Percentiles rank a stretch among this genome's conserved stretches.
These are phyloP conservation scores for Hypothenemus hampei DNA, from an alignment of 1,140 invertebrate genomes.

Conservation along the genomic window DNA sequence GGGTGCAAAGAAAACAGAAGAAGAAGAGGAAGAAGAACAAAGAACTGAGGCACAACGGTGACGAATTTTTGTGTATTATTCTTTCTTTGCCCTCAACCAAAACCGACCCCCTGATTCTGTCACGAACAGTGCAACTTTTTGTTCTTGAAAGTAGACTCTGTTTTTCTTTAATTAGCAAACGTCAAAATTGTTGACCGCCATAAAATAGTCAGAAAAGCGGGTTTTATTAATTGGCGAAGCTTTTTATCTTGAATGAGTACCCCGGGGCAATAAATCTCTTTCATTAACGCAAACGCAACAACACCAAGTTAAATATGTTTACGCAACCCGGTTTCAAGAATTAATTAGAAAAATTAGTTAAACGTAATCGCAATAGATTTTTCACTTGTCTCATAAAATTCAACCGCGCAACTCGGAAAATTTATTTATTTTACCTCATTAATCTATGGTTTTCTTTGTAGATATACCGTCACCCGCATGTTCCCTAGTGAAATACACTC, in stretches of 20 bases:
- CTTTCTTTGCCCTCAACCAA: not conserved
- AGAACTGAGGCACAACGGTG: not conserved
- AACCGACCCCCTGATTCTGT: no score
- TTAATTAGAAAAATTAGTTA: constrained; percentile 11
- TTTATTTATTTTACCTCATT: no score
- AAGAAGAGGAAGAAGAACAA: not conserved
- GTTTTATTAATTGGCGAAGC: constrained; percentile 7
- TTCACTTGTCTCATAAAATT: no score
- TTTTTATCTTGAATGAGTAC: no score
- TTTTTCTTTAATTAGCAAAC: constrained; percentile 6
- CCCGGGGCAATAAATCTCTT: constrained; percentile 11
- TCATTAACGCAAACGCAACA: constrained; percentile 1
- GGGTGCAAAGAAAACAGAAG: no score
- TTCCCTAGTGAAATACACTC: constrained; percentile 45
- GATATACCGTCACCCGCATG: constrained; percentile 45
- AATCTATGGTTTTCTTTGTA: constrained; percentile 42
- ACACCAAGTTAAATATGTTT: constrained; percentile 4
- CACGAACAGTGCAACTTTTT: constrained; percentile 4
- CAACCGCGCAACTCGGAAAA: no score
- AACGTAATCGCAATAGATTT: constrained; percentile 1
- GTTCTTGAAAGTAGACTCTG: not conserved
- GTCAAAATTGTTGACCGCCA: not conserved
- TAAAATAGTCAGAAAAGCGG: not conserved
- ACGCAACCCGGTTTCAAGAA: constrained; percentile 1
- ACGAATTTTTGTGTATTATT: constrained; percentile 3